phyloP scores from a whole-genome alignment of 2,888 invertebrate species.

The Electrophaes corylata region DNA sequence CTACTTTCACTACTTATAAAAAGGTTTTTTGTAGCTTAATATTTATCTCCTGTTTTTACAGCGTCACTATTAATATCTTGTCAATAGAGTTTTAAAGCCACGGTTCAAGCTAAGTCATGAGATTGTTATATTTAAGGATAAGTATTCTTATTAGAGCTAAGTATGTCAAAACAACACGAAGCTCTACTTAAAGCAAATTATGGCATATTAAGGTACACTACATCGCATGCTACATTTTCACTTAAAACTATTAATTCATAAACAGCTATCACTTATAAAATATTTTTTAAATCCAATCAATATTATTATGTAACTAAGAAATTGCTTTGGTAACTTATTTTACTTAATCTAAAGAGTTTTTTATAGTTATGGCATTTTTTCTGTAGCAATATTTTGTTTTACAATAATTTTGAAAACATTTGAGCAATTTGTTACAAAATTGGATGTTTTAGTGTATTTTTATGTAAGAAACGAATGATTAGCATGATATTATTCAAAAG shows the following conservation, averaged over 20 bases:
- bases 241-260: constrained; percentile 48
- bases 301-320: constrained; percentile 56
- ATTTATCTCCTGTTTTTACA: constrained; percentile 42
- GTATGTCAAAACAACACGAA: constrained; percentile 65
- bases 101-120: constrained; percentile 68
- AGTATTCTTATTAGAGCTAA: constrained; percentile 71
- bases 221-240: constrained; percentile 30
- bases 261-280: constrained; percentile 62
- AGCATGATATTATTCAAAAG: background rate
- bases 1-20: background rate
- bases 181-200: constrained; percentile 65
- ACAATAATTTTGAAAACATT: constrained; percentile 11
- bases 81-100: constrained; percentile 72
- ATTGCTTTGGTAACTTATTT: constrained; percentile 83
- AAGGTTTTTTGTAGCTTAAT: constrained; percentile 6
- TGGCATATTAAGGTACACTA: constrained; percentile 49
- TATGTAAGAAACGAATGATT: background rate
- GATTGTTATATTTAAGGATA: constrained; percentile 53
- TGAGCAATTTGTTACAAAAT: constrained; percentile 23
- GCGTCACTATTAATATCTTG: constrained; percentile 47
- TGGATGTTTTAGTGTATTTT: background rate
- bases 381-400: background rate
- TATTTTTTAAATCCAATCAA: constrained; percentile 55
- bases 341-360: constrained; percentile 55
- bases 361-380: constrained; percentile 6